Percentiles rank a stretch among this genome's conserved stretches.
phyloP scores from a whole-genome alignment of 1,140 invertebrate species.

The Globodera rostochiensis region DNA sequence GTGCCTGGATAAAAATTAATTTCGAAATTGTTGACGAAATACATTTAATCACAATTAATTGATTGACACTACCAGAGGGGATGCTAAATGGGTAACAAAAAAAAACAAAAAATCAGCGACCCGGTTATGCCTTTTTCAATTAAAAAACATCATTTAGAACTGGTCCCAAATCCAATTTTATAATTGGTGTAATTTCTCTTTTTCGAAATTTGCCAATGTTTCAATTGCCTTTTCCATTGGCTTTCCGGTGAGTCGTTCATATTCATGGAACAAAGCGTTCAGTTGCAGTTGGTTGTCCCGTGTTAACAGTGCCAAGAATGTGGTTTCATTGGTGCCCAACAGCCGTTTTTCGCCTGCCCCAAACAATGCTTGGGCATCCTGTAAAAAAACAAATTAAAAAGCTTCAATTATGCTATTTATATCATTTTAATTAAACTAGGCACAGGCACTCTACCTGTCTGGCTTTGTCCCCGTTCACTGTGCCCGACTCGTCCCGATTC shows the following conservation, averaged over 20 bases:
- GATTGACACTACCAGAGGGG: no score
- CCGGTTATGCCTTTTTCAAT: no score
- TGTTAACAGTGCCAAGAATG: slow-evolving; percentile 65
- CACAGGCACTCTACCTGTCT: slow-evolving; percentile 38
- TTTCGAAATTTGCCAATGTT: slow-evolving; percentile 77
- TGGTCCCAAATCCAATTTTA: no score
- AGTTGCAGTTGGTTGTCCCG: slow-evolving; percentile 69
- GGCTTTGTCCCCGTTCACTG: slow-evolving; percentile 55
- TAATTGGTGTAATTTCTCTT: neutral
- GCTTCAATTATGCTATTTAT: neutral
- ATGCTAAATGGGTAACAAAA: neutral
- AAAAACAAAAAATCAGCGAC: neutral
- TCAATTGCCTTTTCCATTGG: slow-evolving; percentile 82
- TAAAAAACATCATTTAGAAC: no score
- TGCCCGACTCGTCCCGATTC: slow-evolving; percentile 64
- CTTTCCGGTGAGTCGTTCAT: slow-evolving; percentile 72
- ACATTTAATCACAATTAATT: no score
- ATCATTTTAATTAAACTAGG: neutral
- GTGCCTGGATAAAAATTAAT: slow-evolving; percentile 70
- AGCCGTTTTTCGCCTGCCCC: slow-evolving; percentile 68
- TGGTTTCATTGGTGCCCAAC: slow-evolving; percentile 69
- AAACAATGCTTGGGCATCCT: slow-evolving; percentile 67
- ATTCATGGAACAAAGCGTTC: slow-evolving; percentile 76
- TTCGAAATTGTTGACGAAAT: no score
- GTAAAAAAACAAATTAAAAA: neutral